These are phyloP conservation scores for Caenorhabditis parvicauda DNA, from an alignment of 2,888 invertebrate genomes.

Conservation along the genomic window DNA sequence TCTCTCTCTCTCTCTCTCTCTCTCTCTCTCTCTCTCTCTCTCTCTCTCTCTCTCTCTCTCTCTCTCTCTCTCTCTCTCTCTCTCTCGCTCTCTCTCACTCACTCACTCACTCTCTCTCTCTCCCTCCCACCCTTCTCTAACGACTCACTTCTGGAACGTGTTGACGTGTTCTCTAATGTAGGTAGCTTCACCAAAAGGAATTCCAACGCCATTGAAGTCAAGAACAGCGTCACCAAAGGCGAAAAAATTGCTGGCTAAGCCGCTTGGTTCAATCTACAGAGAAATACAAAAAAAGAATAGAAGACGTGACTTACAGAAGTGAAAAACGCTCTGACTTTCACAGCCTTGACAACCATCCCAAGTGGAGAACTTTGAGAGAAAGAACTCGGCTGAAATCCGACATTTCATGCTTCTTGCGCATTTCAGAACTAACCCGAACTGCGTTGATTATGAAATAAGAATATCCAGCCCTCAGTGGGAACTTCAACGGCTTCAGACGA, in stretches of 20 bases:
- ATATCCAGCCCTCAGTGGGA: neutral
- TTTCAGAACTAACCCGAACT: neutral
- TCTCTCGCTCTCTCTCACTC: neutral
- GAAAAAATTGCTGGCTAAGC: constrained; percentile 2
- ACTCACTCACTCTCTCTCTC: neutral
- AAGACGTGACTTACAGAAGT: neutral
- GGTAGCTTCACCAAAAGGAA: constrained; percentile 8
- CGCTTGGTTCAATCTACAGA: constrained; percentile 10
- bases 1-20: too few relatives aligned
- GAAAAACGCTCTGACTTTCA: constrained; percentile 6
- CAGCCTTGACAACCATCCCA: constrained; percentile 7
- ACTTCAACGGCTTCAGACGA: neutral
- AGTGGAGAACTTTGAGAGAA: constrained; percentile 1
- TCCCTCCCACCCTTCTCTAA: neutral
- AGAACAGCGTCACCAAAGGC: constrained; percentile 15
- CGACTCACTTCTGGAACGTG: too few relatives aligned
- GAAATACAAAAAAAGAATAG: too few relatives aligned
- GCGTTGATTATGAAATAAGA: constrained; percentile 2
- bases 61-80: too few relatives aligned
- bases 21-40: too few relatives aligned
- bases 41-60: too few relatives aligned
- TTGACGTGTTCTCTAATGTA: constrained; percentile 14
- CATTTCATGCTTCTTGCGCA: neutral
- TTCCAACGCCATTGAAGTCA: constrained; percentile 10
- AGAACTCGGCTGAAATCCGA: neutral